Base-by-base conservation (phyloP, 2,888 invertebrate species). In the Folsomia manolachei region DNA sequence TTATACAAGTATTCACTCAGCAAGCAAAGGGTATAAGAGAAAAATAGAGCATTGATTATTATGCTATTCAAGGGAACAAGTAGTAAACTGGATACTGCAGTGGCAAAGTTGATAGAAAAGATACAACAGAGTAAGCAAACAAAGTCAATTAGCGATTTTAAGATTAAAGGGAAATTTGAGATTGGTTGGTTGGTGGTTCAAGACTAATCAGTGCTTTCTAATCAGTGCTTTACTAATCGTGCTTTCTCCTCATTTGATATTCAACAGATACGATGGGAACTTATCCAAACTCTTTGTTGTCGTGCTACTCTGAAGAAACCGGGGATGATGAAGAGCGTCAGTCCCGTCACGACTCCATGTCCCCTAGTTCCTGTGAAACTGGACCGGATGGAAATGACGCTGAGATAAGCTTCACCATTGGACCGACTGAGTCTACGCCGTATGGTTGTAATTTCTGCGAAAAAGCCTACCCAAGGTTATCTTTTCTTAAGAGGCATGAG, bases 401-500 rank as follows among this genome's bases (percentile, higher is more conserved):
- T 26, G 84, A 88, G 75, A 86, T 89, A 63, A 87, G 88, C 65
- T 90, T 87, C 84, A 89, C 89, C 25, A 87, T 89, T 79, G 90
- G 89, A 63, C 88, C 89, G 76, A 89, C 89, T 23, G 90, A 90
- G 81, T 87, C 89, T 84, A 91, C 93, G 79, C 94, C 94, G 75
- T 93, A 94, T 87, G 90, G 91, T 83, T 95, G 94, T 86, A 92
- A 92, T 85, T 94, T 92, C 86, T 95, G 95, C 86, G 92, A 94
- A 83, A 92, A 93, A 84, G 92, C 94, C 79, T 95, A 94, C 85
- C 91, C 94, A 21, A 88, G 93, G 81, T 89, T 92, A 79, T 91
- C 91, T 78, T 92, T 92, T 84, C 88, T 95, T 81, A 93, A 93
- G 86, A 91, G 93, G 85, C 95, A 95, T 87, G 93, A 95, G 85